Percentiles rank a stretch among this genome's conserved stretches.
phyloP scores from a whole-genome alignment of 2,888 invertebrate genomes.

The Eupithecia inturbata region DNA sequence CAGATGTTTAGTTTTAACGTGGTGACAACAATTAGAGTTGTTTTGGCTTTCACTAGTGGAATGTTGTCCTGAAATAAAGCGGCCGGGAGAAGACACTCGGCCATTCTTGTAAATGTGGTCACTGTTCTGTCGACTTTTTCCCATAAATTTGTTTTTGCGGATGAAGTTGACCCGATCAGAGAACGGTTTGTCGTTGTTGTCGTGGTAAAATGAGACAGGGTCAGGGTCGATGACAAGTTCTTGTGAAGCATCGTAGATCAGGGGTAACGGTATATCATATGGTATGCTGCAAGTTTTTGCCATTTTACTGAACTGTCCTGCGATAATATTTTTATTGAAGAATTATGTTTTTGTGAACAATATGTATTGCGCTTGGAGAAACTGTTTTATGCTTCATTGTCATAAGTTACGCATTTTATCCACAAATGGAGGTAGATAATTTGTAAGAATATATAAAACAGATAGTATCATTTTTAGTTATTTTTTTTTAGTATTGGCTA shows the following conservation, averaged over 20 bases:
- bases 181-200: background rate
- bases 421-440: background rate
- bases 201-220: background rate
- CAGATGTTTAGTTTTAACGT: background rate
- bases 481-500: background rate
- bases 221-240: background rate
- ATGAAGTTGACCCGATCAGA: background rate
- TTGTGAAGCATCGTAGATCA: conserved; percentile 1
- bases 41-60: background rate
- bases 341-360: background rate
- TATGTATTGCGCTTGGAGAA: background rate
- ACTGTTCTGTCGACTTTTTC: background rate
- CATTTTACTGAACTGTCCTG: background rate
- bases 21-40: background rate
- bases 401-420: background rate
- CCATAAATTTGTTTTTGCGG: background rate
- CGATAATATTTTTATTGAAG: background rate
- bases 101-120: background rate
- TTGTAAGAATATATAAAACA: background rate
- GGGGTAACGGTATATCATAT: background rate
- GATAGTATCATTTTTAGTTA: background rate
- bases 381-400: background rate
- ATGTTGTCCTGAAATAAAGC: background rate
- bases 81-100: background rate
- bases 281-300: background rate